Evolutionary conservation across 2,113 vertebrate genomes (phyloP), one percentile per base, ranked within the genome.

Genomic region (Psammodynastes pulverulentus): DNA sequence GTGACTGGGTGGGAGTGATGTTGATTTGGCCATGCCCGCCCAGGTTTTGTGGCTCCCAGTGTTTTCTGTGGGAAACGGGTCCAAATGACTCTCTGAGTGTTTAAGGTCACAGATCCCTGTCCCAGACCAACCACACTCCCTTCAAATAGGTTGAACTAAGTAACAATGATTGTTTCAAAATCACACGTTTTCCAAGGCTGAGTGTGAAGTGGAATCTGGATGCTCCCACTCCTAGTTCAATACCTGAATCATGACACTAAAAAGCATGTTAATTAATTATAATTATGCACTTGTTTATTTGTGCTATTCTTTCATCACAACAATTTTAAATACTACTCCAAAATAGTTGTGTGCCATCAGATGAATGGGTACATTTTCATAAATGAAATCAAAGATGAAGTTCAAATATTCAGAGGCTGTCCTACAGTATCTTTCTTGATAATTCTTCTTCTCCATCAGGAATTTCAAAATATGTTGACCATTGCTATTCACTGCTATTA

Each of bases 401-500:
- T 91, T 88, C 93, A 93, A 91, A 95, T 93, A 53, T 95, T 94
- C 94, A 95, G 93, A 92, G 94, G 95, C 89, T 85, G 89, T 26
- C 91, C 91, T 79, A 43, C 17, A 79, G 34, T 79, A 79, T 79
- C 34, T 79, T 39, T 39, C 89, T 91, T 21, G 54, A 2, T 93
- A 94, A 90, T 48, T 23, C 1, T 46, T 84, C n/a, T 51, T 51
- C 5, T 49, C 88, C 43, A 89, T 90, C 90, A 45, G 79, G 90
- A 95, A 92, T 91, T 94, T 92, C 1, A 53, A 92, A 94, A 93
- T 90, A 56, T 94, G 94, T 91, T 43, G 62, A 86, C 95, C 95
- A 94, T 94, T 96, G 95, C 93, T 90, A 91, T 92, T 92, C 94
- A 94, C 93, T 96, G 95, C 92, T 90, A 91, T 91, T 92, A 84